A percentile compares a stretch with the other conserved stretches of the same genome.
phyloP scores from a whole-genome alignment of 2,113 vertebrate genomes.

The Brachypteracias leptosomus region DNA sequence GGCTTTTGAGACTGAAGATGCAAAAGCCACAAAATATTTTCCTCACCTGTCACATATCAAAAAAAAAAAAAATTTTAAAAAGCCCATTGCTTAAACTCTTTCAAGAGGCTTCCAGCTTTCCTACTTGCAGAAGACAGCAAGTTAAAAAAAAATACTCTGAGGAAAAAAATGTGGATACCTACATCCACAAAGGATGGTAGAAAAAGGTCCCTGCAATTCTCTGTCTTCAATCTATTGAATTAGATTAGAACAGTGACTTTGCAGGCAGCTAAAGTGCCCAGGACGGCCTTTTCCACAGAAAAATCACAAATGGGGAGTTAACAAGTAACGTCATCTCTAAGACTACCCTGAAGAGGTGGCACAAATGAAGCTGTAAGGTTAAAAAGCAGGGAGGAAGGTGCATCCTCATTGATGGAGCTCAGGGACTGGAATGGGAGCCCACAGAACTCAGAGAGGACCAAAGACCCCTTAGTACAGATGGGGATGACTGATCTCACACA shows the following conservation, averaged over 20 bases:
- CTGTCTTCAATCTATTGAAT: background rate
- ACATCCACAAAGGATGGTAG: background rate
- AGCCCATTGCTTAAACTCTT: background rate
- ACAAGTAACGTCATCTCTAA: background rate
- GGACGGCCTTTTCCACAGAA: background rate
- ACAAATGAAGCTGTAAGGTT: background rate
- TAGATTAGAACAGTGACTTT: background rate
- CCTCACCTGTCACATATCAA: background rate
- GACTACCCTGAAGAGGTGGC: background rate
- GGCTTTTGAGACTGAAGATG: background rate
- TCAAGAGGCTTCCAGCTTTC: background rate
- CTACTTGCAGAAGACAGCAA: background rate
- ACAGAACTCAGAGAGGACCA: background rate
- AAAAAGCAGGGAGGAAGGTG: background rate
- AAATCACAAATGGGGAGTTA: background rate
- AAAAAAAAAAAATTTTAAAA: too few relatives aligned
- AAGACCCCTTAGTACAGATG: background rate
- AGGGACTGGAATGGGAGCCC: background rate
- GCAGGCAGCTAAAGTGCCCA: background rate
- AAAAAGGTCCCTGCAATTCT: background rate
- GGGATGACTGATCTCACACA: background rate
- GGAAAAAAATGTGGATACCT: background rate
- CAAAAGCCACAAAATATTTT: background rate
- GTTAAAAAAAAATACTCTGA: background rate
- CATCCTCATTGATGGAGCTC: fast-evolving